These are phyloP conservation scores for Hippoglossus stenolepis DNA, from an alignment of 2,113 vertebrate species.

Conservation along the genomic window DNA sequence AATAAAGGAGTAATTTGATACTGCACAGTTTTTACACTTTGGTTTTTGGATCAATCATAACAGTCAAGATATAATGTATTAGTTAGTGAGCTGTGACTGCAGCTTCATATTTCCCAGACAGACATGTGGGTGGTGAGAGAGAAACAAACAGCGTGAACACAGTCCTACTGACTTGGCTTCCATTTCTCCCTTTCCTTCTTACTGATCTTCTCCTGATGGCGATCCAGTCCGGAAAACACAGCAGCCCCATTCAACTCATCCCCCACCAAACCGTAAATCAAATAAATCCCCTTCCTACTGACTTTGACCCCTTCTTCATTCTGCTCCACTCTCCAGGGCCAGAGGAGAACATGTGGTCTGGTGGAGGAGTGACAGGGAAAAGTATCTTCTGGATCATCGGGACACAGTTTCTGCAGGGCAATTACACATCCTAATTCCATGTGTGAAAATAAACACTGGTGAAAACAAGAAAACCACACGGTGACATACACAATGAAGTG, in stretches of 20 bases:
- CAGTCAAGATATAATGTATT: no score
- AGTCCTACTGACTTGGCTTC: constrained; percentile 26
- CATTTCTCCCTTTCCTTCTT: constrained; percentile 4
- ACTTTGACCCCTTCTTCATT: constrained; percentile 46
- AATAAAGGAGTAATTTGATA: no score
- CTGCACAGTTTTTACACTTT: no score
- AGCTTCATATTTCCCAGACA: no score
- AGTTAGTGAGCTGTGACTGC: no score
- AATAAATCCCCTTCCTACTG: constrained; percentile 57
- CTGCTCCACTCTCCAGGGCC: constrained; percentile 33
- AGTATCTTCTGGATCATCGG: constrained; percentile 44
- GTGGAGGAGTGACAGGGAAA: constrained; percentile 22
- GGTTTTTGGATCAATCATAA: no score
- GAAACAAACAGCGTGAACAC: constrained; percentile 4
- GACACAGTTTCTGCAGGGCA: constrained; percentile 12
- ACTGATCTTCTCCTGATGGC: constrained; percentile 31
- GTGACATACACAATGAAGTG: constrained; percentile 20
- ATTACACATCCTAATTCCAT: constrained; percentile 37
- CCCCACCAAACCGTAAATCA: constrained; percentile 54
- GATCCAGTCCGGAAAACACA: constrained; percentile 42
- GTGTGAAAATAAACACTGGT: constrained; percentile 42
- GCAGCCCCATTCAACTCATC: constrained; percentile 44
- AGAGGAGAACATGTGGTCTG: constrained; percentile 48
- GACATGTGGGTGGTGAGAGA: no score
- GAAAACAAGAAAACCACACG: constrained; percentile 28